Percentiles rank a stretch among this genome's conserved stretches.
phyloP scores from a whole-genome alignment of 2,113 vertebrate genomes.

The Etheostoma cragini region DNA sequence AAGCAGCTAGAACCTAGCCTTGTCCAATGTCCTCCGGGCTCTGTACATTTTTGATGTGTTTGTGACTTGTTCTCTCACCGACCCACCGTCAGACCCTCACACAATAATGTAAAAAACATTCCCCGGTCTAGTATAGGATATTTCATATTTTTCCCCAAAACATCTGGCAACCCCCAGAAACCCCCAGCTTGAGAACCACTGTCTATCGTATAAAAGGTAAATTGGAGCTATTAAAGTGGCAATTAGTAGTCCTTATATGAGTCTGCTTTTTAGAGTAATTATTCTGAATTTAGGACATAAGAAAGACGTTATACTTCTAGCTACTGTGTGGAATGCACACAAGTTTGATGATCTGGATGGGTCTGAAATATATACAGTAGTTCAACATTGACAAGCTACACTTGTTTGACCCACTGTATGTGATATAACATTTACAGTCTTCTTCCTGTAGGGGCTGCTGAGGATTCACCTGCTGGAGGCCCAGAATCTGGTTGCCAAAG shows the following conservation, averaged over 20 bases:
- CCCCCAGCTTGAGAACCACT: too few species aligned
- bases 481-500: conserved; percentile 89
- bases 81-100: too few species aligned
- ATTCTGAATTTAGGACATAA: neutral
- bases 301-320: too few species aligned
- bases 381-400: neutral
- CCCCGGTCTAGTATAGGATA: too few species aligned
- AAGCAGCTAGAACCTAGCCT: too few species aligned
- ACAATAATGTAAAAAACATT: too few species aligned
- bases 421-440: conserved; percentile 28
- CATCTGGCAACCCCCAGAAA: too few species aligned
- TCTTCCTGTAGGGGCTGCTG: conserved; percentile 85
- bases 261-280: neutral
- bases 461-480: conserved; percentile 92
- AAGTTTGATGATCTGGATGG: neutral
- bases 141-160: too few species aligned
- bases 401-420: neutral
- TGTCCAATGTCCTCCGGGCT: too few species aligned
- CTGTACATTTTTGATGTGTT: too few species aligned
- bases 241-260: neutral
- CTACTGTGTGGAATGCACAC: neutral
- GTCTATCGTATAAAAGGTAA: neutral
- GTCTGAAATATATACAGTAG: neutral
- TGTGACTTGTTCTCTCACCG: too few species aligned
- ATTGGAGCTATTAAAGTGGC: neutral